These are phyloP conservation scores for Xiphydria camelus DNA, from an alignment of 2,888 invertebrate genomes.

Conservation along the genomic window DNA sequence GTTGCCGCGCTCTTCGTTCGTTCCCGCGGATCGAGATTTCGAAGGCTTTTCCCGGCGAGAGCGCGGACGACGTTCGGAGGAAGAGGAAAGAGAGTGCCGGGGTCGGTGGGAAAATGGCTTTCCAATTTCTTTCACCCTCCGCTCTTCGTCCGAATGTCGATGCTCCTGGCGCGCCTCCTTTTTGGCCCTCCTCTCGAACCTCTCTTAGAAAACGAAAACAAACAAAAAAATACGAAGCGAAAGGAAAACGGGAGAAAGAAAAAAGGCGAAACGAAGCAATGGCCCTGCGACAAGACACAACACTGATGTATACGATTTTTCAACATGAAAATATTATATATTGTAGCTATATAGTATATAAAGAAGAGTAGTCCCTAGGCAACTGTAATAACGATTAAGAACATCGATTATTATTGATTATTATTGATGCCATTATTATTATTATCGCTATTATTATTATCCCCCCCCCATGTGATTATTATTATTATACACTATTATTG, in stretches of 20 bases:
- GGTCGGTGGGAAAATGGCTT: no score
- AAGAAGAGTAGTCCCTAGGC: constrained; percentile 49
- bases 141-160: no score
- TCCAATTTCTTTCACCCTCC: no score
- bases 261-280: constrained; percentile 41
- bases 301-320: constrained; percentile 62
- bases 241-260: constrained; percentile 2
- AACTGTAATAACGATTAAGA: constrained; percentile 48
- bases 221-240: constrained; percentile 8
- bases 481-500: constrained; percentile 7
- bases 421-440: constrained; percentile 30
- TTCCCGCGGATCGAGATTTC: no score
- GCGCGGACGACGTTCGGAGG: no score
- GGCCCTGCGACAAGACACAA: constrained; percentile 58
- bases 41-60: no score
- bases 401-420: constrained; percentile 40
- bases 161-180: no score
- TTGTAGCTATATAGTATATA: constrained; percentile 56
- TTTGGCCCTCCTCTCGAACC: no score
- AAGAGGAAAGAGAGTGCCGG: no score
- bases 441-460: constrained; percentile 25
- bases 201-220: no score
- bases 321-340: constrained; percentile 58
- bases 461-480: constrained; percentile 23
- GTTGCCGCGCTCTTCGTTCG: no score